Percentiles rank a stretch among this genome's conserved stretches.
Conservation (phyloP, 2,888 invertebrate genomes). For the Machimus atricapillus region DNA sequence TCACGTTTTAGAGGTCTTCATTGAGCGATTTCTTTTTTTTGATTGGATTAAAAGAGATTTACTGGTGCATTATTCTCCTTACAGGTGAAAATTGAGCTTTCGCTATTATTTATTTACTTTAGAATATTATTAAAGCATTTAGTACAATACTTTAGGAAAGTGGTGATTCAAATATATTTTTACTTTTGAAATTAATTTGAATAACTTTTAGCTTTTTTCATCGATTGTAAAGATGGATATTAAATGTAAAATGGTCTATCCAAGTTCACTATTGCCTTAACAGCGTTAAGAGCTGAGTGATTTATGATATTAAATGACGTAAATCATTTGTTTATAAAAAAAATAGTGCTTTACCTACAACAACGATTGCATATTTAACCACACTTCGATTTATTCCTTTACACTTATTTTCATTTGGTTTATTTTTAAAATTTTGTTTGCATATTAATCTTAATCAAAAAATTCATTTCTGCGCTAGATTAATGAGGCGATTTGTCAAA, state of each 20-base stretch:
- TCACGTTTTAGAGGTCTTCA: background rate
- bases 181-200: no score
- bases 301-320: no score
- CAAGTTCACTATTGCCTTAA: no score
- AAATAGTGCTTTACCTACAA: background rate
- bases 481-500: background rate
- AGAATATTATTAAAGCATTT: no score
- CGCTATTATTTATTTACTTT: no score
- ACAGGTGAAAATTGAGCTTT: background rate
- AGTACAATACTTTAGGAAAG: no score
- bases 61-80: background rate
- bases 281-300: no score
- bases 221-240: no score
- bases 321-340: background rate
- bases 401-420: background rate
- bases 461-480: background rate
- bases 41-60: background rate
- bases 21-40: background rate
- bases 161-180: no score
- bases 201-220: no score
- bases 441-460: background rate
- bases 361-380: background rate
- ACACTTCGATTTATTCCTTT: background rate
- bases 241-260: no score
- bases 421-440: background rate